Conservation (phyloP, 1,140 invertebrate genomes). For the Calosoma granatense region DNA sequence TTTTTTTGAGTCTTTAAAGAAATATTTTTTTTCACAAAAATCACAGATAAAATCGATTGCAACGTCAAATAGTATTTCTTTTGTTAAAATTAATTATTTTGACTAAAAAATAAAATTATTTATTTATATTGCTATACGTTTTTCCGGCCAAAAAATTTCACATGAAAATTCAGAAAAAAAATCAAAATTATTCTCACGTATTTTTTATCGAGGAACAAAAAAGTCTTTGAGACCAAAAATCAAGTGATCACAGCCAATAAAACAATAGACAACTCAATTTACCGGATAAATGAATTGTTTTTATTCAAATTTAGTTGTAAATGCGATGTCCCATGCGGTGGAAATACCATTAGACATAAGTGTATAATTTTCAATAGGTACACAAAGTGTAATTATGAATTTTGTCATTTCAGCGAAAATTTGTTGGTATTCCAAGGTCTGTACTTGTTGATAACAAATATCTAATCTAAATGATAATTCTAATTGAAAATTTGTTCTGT, state of each 20-base stretch:
- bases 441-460: no score
- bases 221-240: background rate
- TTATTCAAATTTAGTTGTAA: background rate
- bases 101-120: conserved; percentile 7
- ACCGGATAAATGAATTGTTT: background rate
- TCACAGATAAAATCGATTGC: conserved; percentile 23
- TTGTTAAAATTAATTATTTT: background rate
- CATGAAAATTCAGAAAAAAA: conserved; percentile 14
- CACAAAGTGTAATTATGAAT: background rate
- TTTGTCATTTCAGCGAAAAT: background rate
- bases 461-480: no score
- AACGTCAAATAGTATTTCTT: conserved; percentile 18
- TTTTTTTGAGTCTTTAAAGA: background rate
- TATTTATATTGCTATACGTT: conserved; percentile 18
- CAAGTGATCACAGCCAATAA: background rate
- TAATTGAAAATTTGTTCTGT: no score
- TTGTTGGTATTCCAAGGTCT: no score
- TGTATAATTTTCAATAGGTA: background rate
- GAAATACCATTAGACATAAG: background rate
- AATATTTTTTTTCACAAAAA: conserved; percentile 17
- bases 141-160: conserved; percentile 16
- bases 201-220: background rate
- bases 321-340: background rate
- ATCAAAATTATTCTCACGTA: background rate
- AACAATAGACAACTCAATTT: no score